These are phyloP conservation scores for Pecten maximus DNA, from an alignment of 2,888 invertebrate genomes.

Conservation along the genomic window DNA sequence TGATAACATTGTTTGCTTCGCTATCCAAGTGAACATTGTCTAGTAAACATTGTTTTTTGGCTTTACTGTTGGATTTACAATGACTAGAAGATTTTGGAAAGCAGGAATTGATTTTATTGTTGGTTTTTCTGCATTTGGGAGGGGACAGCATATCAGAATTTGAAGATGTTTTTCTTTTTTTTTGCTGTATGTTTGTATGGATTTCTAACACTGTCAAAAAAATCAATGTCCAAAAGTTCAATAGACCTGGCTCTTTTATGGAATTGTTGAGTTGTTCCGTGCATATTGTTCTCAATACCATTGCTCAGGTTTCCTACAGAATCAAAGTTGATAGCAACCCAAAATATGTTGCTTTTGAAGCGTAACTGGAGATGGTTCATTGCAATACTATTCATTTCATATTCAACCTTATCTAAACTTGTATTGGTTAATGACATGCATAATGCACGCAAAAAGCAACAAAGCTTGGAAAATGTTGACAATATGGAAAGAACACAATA, in stretches of 20 bases:
- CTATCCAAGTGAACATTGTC: too few species aligned
- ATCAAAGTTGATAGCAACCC: not conserved
- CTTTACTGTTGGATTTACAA: too few species aligned
- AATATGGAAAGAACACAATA: not conserved
- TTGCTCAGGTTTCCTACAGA: not conserved
- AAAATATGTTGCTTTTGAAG: not conserved
- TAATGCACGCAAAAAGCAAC: not conserved
- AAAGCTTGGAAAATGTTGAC: not conserved
- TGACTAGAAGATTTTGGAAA: too few species aligned
- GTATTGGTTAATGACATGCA: not conserved
- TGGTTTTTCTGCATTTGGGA: not conserved
- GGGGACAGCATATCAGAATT: not conserved
- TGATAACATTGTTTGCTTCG: not conserved
- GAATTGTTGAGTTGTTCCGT: too few species aligned
- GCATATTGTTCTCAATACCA: not conserved
- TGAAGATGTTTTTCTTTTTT: too few species aligned
- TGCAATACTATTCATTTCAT: not conserved
- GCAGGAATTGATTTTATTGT: not conserved
- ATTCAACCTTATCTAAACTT: slow-evolving; percentile 3
- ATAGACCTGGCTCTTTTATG: too few species aligned
- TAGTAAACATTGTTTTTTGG: too few species aligned
- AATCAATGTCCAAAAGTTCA: too few species aligned
- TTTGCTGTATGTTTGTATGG: too few species aligned
- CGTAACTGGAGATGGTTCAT: not conserved
- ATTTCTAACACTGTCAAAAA: too few species aligned